A percentile compares a stretch with the other conserved stretches of the same genome.
These are phyloP conservation scores for Beroe ovata DNA, from an alignment of 37 sponge, comb jelly and placozoan species.

Conservation along the genomic window DNA sequence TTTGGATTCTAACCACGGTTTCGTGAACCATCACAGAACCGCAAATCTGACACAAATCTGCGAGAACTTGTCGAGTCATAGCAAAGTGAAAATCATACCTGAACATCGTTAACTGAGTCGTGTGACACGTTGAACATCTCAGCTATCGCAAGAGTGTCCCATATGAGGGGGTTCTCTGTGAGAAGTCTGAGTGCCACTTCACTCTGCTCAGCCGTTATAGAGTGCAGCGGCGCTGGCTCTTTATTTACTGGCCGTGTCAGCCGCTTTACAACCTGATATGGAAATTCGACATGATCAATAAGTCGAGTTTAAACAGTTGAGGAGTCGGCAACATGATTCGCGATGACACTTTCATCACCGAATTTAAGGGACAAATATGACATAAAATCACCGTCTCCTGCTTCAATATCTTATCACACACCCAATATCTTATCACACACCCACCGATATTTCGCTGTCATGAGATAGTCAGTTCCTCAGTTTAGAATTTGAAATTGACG, in stretches of 20 bases:
- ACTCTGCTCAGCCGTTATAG: not conserved
- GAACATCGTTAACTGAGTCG: not conserved
- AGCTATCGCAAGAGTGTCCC: constrained; percentile 6
- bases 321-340: not conserved
- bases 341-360: too few species aligned
- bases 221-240: not conserved
- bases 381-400: too few species aligned
- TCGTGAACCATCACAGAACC: not conserved
- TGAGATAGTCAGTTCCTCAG: too few species aligned
- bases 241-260: constrained; percentile 1
- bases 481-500: too few species aligned
- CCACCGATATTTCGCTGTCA: too few species aligned
- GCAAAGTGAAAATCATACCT: too few species aligned
- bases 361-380: too few species aligned
- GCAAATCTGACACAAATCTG: too few species aligned
- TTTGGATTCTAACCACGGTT: not conserved
- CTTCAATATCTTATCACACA: too few species aligned
- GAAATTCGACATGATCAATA: not conserved
- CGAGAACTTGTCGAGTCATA: too few species aligned
- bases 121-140: constrained; percentile 39
- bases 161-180: not conserved
- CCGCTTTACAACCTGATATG: not conserved
- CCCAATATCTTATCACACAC: too few species aligned
- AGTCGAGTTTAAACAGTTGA: not conserved
- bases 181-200: not conserved